These are phyloP conservation scores for Rhabdornis inornatus DNA, from an alignment of 2,113 vertebrate species.

Conservation along the genomic window DNA sequence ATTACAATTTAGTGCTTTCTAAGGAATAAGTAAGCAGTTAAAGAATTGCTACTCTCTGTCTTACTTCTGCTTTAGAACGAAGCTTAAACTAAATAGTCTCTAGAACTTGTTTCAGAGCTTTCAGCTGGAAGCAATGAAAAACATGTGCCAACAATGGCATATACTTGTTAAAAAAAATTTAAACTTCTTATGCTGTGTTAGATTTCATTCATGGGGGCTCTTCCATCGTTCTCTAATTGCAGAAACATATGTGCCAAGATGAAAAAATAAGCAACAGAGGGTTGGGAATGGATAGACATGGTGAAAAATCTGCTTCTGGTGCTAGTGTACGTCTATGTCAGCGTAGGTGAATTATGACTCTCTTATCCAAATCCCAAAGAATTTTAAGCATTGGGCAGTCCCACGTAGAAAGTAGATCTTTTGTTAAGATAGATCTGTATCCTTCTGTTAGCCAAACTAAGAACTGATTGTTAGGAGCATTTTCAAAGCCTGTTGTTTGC, in stretches of 20 bases:
- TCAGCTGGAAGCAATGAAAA: background rate
- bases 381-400: background rate
- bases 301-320: background rate
- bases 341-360: background rate
- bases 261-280: background rate
- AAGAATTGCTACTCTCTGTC: background rate
- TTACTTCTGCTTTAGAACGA: background rate
- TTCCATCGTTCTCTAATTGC: background rate
- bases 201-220: background rate
- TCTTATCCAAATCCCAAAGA: background rate
- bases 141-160: fast-evolving
- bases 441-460: background rate
- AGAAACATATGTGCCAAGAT: background rate
- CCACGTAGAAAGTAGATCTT: background rate
- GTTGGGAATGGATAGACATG: background rate
- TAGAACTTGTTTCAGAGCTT: background rate
- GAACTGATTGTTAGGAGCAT: background rate
- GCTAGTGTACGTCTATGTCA: background rate
- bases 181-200: background rate
- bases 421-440: background rate
- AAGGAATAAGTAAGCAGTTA: background rate
- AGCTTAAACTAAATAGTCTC: background rate
- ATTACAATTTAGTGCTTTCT: background rate
- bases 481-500: background rate
- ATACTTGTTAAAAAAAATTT: background rate